phyloP scores from a whole-genome alignment of 2,888 invertebrate genomes.

The Blastobasis lacticolella region DNA sequence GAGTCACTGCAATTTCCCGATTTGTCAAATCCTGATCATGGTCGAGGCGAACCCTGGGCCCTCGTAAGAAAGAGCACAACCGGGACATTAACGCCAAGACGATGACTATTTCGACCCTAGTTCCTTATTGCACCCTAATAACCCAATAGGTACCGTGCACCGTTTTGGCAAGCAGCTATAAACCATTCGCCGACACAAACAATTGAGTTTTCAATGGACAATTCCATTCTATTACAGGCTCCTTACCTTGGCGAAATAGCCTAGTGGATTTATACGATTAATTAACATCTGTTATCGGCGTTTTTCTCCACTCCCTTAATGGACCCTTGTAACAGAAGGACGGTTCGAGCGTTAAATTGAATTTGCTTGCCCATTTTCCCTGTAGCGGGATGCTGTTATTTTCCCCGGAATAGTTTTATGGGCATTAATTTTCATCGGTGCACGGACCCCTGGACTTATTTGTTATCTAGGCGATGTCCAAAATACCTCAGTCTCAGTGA shows the following conservation, averaged over 20 bases:
- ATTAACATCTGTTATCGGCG: slow-evolving; percentile 65
- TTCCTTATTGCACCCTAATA: no score
- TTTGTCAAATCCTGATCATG: no score
- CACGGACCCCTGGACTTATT: no score
- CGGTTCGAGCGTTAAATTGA: slow-evolving; percentile 55
- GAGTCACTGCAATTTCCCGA: no score
- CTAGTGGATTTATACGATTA: slow-evolving; percentile 55
- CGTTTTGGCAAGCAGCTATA: neutral
- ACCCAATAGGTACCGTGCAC: no score
- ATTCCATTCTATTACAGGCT: slow-evolving; percentile 30
- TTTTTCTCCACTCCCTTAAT: slow-evolving; percentile 57
- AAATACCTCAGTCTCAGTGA: no score
- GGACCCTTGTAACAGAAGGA: slow-evolving; percentile 39
- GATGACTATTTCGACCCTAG: no score
- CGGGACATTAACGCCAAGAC: no score
- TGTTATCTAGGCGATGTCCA: no score
- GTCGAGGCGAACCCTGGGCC: no score
- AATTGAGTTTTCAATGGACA: slow-evolving; percentile 18
- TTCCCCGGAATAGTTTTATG: slow-evolving; percentile 10
- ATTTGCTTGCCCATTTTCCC: slow-evolving; percentile 29
- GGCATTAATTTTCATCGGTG: neutral
- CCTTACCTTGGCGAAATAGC: slow-evolving; percentile 19
- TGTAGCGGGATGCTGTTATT: slow-evolving; percentile 21
- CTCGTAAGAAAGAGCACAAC: no score
- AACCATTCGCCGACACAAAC: slow-evolving; percentile 12